Evolutionary conservation across 2,888 invertebrate species (phyloP), one percentile per base, ranked within the genome.

Genomic region (Eilema caniola): DNA sequence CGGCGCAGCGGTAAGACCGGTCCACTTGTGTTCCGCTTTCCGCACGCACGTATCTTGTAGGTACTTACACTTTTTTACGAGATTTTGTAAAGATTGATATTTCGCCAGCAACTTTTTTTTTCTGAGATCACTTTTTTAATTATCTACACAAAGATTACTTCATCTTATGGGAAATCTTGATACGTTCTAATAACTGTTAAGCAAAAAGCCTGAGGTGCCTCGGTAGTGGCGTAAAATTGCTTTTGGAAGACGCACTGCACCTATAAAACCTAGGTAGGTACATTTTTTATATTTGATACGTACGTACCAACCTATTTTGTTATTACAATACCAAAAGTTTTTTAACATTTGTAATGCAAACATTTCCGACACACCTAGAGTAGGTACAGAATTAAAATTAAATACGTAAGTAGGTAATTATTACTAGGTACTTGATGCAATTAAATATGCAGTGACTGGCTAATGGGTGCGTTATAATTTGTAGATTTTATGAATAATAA

Each of bases 21-120:
- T 47, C 37, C 47, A 25, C 25, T 8, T 14, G 33, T 53, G 25
- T 64, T 64, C 63, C 63, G 63, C 47, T 64, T 64, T 47, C 63
- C 41, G 53, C 53, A 53, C 47, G 47, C 41, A 28, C 33, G 31
- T 20, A 61, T 20, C 25, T 47, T 47, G 8, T n/a, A n/a, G n/a
- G n/a, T n/a, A n/a, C n/a, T n/a, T n/a, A n/a, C 53, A 53, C 53
- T 53, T 53, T n/a, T 53, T 53, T 53, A 53, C 53, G 7, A 47
- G 20, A 47, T 47, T 20, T 47, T 20, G 37, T 37, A 25, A 25
- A 47, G 63, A 37, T 24, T 24, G 63, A 47, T 47, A 11, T 20
- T 64, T 28, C 28, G 3, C 11, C n/a, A 47, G 25, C 12, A 28
- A 47, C 14, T 0, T 28, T 47, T 28, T 47, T 63, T 64, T 64